Evolutionary conservation across 2,797 vertebrate species (phyloP).

Genomic region (Mastacembelus armatus): DNA sequence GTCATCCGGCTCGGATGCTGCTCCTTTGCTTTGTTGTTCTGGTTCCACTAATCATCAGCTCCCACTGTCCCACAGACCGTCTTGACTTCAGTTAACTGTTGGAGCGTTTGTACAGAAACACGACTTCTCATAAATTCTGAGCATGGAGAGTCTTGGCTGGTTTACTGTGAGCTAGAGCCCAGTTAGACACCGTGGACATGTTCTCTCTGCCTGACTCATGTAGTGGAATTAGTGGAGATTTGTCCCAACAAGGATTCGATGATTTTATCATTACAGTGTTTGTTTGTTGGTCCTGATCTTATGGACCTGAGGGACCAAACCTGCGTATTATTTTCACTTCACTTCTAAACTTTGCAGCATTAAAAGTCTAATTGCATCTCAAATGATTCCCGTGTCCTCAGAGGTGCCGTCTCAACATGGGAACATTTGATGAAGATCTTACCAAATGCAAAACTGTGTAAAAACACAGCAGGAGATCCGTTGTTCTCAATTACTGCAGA

Average conservation of each 20-base stretch:
- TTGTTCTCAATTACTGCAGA: too few species aligned
- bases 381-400: too few species aligned
- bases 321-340: too few species aligned
- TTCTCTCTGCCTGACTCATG: neutral
- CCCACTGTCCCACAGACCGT: neutral
- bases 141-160: conserved; percentile 8
- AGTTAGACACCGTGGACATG: neutral
- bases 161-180: neutral
- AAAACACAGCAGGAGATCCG: too few species aligned
- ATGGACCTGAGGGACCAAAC: too few species aligned
- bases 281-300: neutral
- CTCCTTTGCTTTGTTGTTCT: conserved; percentile 45
- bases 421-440: too few species aligned
- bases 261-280: neutral
- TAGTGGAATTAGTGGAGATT: neutral
- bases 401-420: too few species aligned
- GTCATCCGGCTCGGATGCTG: conserved; percentile 19
- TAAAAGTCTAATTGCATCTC: too few species aligned
- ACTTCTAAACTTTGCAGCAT: too few species aligned
- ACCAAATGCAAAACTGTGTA: too few species aligned
- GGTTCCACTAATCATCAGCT: conserved; percentile 31
- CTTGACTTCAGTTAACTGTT: conserved; percentile 22
- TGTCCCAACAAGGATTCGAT: too few species aligned
- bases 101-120: conserved; percentile 3
- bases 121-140: conserved; percentile 20